phyloP scores from a whole-genome alignment of 2,797 vertebrate species.

The Numenius phaeopus region DNA sequence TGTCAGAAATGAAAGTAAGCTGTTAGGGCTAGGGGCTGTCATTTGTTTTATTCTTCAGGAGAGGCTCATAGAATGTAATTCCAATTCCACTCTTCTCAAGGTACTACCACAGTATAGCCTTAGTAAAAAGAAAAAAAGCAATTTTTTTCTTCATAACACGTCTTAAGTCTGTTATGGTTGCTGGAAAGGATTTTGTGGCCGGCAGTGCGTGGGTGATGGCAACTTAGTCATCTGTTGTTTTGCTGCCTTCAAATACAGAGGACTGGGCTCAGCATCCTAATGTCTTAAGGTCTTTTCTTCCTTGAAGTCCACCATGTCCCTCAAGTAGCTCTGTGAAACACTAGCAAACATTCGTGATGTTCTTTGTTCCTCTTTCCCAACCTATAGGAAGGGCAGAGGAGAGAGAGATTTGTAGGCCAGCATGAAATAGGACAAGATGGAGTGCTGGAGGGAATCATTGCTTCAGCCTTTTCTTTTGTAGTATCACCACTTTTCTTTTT shows the following conservation, averaged over 20 bases:
- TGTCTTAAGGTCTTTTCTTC: not conserved
- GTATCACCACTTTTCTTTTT: not conserved
- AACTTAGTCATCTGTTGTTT: not conserved
- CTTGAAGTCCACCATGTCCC: not conserved
- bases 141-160: not conserved
- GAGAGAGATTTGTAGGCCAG: not conserved
- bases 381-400: not conserved
- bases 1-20: not conserved
- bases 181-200: not conserved
- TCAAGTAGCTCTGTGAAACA: not conserved
- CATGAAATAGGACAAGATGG: not conserved
- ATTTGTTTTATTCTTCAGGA: not conserved
- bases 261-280: not conserved
- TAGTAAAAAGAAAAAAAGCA: not conserved
- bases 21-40: not conserved
- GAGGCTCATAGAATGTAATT: not conserved
- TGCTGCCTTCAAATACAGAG: not conserved
- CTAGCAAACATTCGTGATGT: not conserved
- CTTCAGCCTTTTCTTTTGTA: not conserved
- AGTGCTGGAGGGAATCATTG: not conserved
- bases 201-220: not conserved
- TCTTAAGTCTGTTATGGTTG: not conserved
- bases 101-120: not conserved
- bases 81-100: not conserved
- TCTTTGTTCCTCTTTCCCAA: not conserved